Evolutionary conservation across 2,888 invertebrate species (phyloP).

Genomic region (Hydrotaea cyrtoneurina): DNA sequence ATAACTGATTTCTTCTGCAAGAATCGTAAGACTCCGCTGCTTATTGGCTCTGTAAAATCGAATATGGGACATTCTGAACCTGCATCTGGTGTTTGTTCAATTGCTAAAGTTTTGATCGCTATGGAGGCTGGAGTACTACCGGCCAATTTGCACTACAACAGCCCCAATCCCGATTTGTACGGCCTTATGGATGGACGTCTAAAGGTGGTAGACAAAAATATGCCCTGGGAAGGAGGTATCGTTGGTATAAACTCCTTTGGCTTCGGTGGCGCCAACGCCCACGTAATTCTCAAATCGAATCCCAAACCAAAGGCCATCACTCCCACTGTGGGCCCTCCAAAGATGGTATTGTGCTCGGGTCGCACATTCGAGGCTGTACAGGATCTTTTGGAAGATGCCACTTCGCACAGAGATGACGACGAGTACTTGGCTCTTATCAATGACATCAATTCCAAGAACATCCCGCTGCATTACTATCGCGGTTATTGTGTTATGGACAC

Average conservation of each 20-base stretch:
- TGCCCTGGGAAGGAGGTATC: constrained; percentile 94
- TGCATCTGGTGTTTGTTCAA: constrained; percentile 93
- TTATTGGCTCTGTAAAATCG: constrained; percentile 98
- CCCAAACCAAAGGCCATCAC: constrained; percentile 85
- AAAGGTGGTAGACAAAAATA: constrained; percentile 92
- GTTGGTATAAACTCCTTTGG: constrained; percentile 98
- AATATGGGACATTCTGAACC: constrained; percentile 99
- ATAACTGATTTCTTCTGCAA: constrained; percentile 95
- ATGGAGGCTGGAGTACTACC: constrained; percentile 96
- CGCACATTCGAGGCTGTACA: constrained; percentile 91
- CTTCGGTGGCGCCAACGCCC: constrained; percentile 98
- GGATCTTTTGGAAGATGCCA: constrained; percentile 84
- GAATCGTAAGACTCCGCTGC: constrained; percentile 88
- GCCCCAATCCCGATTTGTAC: constrained; percentile 94
- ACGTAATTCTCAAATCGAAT: constrained; percentile 91
- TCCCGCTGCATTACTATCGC: constrained; percentile 89
- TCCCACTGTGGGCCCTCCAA: constrained; percentile 83
- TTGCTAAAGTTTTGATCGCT: constrained; percentile 94
- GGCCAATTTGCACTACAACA: constrained; percentile 92
- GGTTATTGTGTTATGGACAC: constrained; percentile 90
- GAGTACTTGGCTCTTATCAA: constrained; percentile 90
- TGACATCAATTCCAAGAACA: constrained; percentile 86
- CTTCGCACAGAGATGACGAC: constrained; percentile 84
- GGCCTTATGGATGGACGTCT: constrained; percentile 94
- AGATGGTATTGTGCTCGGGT: constrained; percentile 90